A percentile compares a stretch with the other conserved stretches of the same genome.
Evolutionary conservation across 1,140 invertebrate genomes (phyloP).

Genomic region (Ericerus pela): DNA sequence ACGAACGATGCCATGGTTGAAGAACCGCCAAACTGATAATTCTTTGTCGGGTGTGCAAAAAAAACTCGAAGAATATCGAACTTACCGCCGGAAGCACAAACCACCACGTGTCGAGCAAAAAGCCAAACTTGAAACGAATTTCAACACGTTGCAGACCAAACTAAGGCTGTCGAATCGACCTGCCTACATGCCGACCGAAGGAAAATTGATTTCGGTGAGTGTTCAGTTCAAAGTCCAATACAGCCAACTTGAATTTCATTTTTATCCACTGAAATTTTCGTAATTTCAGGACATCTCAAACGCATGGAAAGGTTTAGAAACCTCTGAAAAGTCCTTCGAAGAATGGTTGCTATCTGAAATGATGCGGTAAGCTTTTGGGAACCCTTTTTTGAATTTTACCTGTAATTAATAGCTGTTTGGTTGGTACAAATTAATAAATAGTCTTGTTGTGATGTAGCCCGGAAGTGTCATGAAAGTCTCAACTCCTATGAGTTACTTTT

Average conservation of each 20-base stretch:
- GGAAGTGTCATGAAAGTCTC: too few relatives aligned
- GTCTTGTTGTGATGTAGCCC: too few relatives aligned
- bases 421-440: too few relatives aligned
- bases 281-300: constrained; percentile 72
- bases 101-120: constrained; percentile 97
- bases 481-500: too few relatives aligned
- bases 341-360: constrained; percentile 98
- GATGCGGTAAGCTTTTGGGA: constrained; percentile 52
- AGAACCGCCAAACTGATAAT: constrained; percentile 93
- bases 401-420: too few relatives aligned
- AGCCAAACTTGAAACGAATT: constrained; percentile 94
- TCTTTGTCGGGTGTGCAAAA: constrained; percentile 91
- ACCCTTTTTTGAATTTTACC: neutral
- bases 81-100: constrained; percentile 95
- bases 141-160: constrained; percentile 96
- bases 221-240: constrained; percentile 8
- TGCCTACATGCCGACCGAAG: constrained; percentile 96
- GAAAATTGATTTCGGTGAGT: constrained; percentile 89
- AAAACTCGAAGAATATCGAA: constrained; percentile 95
- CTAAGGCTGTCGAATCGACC: constrained; percentile 91
- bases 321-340: constrained; percentile 94
- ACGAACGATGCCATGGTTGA: constrained; percentile 93
- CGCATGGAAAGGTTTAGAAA: constrained; percentile 96
- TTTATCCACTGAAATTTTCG: neutral
- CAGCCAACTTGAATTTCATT: neutral